phyloP scores from a whole-genome alignment of 1,140 invertebrate genomes.

The Hylaeus volcanicus region DNA sequence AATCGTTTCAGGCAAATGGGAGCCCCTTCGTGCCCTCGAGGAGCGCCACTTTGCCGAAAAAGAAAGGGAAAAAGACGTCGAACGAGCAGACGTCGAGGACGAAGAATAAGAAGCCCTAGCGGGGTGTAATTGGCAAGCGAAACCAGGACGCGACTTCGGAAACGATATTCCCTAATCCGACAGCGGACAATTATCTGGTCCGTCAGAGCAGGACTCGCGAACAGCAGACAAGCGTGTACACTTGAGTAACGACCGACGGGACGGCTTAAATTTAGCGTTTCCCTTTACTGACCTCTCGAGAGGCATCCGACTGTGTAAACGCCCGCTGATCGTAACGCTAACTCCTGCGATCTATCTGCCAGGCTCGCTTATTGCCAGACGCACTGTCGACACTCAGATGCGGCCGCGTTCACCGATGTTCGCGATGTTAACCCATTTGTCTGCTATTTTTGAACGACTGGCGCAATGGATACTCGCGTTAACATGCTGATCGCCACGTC shows the following conservation, averaged over 20 bases:
- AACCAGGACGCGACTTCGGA: slow-evolving; percentile 34
- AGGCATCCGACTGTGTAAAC: slow-evolving; percentile 46
- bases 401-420: background rate
- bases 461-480: no score
- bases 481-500: no score
- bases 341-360: slow-evolving; percentile 10
- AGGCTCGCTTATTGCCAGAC: background rate
- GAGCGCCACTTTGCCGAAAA: background rate
- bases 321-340: slow-evolving; percentile 38
- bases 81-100: background rate
- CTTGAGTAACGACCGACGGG: slow-evolving; percentile 62
- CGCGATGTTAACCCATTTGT: slow-evolving; percentile 9
- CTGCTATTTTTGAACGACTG: background rate
- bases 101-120: background rate
- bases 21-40: background rate
- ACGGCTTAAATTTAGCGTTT: slow-evolving; percentile 64
- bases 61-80: background rate
- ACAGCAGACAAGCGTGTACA: slow-evolving; percentile 57
- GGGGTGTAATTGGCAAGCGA: slow-evolving; percentile 57
- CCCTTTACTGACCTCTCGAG: slow-evolving; percentile 50
- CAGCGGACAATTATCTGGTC: slow-evolving; percentile 67
- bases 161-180: slow-evolving; percentile 65
- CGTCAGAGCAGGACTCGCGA: slow-evolving; percentile 58
- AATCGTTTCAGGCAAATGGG: slow-evolving; percentile 63
- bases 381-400: background rate